Evolutionary conservation across 2,113 vertebrate genomes (phyloP).

Genomic region (Chamaetylas fuelleborni): DNA sequence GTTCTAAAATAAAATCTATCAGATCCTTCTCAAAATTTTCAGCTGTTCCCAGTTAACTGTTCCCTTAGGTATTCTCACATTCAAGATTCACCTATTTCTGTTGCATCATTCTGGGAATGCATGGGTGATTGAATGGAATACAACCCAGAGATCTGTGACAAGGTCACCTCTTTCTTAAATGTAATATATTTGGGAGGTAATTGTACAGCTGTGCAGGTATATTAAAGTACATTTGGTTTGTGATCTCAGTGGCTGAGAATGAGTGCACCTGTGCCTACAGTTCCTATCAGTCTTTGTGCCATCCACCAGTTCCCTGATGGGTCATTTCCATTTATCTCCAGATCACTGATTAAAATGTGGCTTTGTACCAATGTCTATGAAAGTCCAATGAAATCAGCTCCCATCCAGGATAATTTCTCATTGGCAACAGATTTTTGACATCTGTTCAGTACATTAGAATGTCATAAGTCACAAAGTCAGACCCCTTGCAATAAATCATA

Average conservation of each 20-base stretch:
- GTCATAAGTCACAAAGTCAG: slow-evolving; percentile 33
- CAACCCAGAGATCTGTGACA: neutral
- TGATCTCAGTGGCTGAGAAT: neutral
- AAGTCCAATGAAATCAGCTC: slow-evolving; percentile 13
- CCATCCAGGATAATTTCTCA: slow-evolving; percentile 18
- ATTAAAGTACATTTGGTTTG: neutral
- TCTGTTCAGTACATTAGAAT: slow-evolving; percentile 24
- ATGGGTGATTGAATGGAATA: neutral
- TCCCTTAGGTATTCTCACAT: neutral
- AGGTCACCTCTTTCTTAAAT: neutral
- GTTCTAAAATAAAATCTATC: neutral
- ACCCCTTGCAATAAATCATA: slow-evolving; percentile 34
- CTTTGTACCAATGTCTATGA: neutral
- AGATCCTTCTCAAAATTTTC: neutral
- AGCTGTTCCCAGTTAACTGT: neutral
- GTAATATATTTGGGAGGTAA: neutral
- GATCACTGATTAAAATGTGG: slow-evolving; percentile 9
- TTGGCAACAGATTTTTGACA: slow-evolving; percentile 40
- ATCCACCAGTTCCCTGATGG: neutral
- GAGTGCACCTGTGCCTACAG: neutral
- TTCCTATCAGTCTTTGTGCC: neutral
- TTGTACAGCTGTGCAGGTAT: neutral
- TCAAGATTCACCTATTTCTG: neutral
- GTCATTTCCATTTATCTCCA: slow-evolving; percentile 2
- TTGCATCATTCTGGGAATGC: neutral